phyloP scores from a whole-genome alignment of 2,888 invertebrate genomes.

The Camptogramma bilineatum region DNA sequence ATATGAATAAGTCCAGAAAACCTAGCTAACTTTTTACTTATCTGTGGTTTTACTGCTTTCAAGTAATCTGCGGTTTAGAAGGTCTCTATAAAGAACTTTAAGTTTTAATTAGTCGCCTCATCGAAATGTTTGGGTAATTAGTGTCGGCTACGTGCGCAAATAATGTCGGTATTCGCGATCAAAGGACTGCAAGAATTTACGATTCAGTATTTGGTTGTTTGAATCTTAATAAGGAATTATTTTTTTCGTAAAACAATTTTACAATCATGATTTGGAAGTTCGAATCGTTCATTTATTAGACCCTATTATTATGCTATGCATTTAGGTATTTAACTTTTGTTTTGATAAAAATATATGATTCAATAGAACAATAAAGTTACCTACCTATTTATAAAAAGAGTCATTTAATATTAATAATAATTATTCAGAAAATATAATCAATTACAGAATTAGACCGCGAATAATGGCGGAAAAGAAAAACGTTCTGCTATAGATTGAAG shows the following conservation, averaged over 20 bases:
- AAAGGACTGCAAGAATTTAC: conserved; percentile 18
- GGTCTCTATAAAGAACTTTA: conserved; percentile 20
- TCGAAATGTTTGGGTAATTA: conserved; percentile 38
- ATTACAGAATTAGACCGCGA: background rate
- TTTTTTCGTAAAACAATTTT: background rate
- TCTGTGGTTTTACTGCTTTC: conserved; percentile 9
- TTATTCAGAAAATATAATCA: too few relatives aligned
- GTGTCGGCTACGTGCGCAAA: conserved; percentile 31
- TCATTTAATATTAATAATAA: too few relatives aligned
- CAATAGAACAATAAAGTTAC: too few relatives aligned
- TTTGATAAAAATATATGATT: too few relatives aligned
- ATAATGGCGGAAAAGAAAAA: background rate
- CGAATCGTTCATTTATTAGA: background rate
- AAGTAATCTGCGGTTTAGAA: conserved; percentile 14
- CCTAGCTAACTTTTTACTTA: background rate
- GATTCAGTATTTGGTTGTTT: conserved; percentile 16
- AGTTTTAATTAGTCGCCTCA: conserved; percentile 39
- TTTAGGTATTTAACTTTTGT: too few relatives aligned
- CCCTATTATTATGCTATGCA: too few relatives aligned
- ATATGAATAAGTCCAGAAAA: background rate
- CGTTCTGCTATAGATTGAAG: too few relatives aligned
- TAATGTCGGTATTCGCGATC: conserved; percentile 28
- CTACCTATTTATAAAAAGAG: too few relatives aligned
- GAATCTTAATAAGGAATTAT: conserved; percentile 13
- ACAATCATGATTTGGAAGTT: background rate